These are phyloP conservation scores for Leptatherina wallacei DNA, from an alignment of 2,797 vertebrate genomes.

Conservation along the genomic window DNA sequence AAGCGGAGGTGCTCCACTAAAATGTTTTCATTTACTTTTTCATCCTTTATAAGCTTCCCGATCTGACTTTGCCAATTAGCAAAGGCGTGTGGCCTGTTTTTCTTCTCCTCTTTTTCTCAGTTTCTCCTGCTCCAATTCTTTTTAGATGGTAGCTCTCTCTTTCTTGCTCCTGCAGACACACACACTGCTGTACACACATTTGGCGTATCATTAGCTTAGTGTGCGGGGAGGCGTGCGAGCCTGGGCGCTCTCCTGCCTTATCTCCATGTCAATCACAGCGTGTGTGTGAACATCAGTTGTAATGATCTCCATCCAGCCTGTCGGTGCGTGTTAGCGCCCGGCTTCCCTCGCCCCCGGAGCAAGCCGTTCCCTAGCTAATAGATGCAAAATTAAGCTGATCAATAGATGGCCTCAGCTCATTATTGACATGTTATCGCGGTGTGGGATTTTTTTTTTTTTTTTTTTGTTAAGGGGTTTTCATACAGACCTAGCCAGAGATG, in stretches of 20 bases:
- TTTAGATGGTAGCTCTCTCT: conserved; percentile 65
- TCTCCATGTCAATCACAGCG: conserved; percentile 84
- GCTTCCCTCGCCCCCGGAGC: conserved; percentile 81
- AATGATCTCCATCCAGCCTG: conserved; percentile 85
- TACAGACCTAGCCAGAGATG: conserved; percentile 54
- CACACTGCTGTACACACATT: conserved; percentile 60
- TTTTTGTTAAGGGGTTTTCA: conserved; percentile 69
- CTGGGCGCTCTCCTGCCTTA: conserved; percentile 78
- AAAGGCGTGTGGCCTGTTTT: conserved; percentile 79
- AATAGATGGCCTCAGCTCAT: conserved; percentile 85
- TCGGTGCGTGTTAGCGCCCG: conserved; percentile 80
- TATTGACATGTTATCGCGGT: conserved; percentile 82
- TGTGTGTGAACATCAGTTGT: conserved; percentile 85
- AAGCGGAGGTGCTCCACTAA: conserved; percentile 76
- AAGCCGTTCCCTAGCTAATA: conserved; percentile 83
- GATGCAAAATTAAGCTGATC: conserved; percentile 86
- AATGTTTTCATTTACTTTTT: conserved; percentile 58
- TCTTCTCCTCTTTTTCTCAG: conserved; percentile 66
- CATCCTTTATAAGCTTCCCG: conserved; percentile 71
- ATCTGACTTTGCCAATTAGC: conserved; percentile 82
- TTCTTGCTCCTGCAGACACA: conserved; percentile 40
- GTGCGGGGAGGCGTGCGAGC: conserved; percentile 79
- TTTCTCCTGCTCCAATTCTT: conserved; percentile 54
- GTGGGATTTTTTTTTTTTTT: conserved; percentile 69
- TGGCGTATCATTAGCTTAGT: conserved; percentile 82